Evolutionary conservation across 2,888 invertebrate species (phyloP).

Genomic region (Drosophila macrospina): DNA sequence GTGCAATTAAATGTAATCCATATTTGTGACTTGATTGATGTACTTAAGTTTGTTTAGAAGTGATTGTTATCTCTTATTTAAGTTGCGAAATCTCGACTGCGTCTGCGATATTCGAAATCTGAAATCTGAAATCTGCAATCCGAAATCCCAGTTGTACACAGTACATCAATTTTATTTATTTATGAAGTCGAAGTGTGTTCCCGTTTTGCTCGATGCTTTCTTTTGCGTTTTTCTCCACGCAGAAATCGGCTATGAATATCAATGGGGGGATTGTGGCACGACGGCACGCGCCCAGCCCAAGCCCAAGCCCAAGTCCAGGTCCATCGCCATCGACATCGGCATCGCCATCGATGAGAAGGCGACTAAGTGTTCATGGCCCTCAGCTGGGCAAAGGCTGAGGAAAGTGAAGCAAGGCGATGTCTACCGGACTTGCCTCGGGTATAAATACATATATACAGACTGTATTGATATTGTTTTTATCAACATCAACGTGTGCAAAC

Average conservation of each 20-base stretch:
- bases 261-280: constrained; percentile 73
- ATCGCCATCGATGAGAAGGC: constrained; percentile 31
- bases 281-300: constrained; percentile 73
- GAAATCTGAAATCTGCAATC: constrained; percentile 57
- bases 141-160: constrained; percentile 59
- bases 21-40: constrained; percentile 43
- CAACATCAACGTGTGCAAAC: constrained; percentile 61
- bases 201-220: constrained; percentile 59
- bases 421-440: constrained; percentile 31
- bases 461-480: constrained; percentile 79
- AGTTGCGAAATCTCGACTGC: constrained; percentile 18
- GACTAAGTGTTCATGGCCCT: constrained; percentile 65
- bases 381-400: not conserved
- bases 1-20: constrained; percentile 17
- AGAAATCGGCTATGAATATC: constrained; percentile 79
- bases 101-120: constrained; percentile 10
- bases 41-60: constrained; percentile 20
- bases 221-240: constrained; percentile 43
- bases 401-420: constrained; percentile 22
- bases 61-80: constrained; percentile 23
- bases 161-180: constrained; percentile 79
- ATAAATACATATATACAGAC: not conserved
- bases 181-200: constrained; percentile 49
- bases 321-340: constrained; percentile 19
- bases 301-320: constrained; percentile 17